A percentile compares a stretch with the other conserved stretches of the same genome.
Conservation (phyloP, 2,888 invertebrate species). For the Drosophila tanythrix region DNA sequence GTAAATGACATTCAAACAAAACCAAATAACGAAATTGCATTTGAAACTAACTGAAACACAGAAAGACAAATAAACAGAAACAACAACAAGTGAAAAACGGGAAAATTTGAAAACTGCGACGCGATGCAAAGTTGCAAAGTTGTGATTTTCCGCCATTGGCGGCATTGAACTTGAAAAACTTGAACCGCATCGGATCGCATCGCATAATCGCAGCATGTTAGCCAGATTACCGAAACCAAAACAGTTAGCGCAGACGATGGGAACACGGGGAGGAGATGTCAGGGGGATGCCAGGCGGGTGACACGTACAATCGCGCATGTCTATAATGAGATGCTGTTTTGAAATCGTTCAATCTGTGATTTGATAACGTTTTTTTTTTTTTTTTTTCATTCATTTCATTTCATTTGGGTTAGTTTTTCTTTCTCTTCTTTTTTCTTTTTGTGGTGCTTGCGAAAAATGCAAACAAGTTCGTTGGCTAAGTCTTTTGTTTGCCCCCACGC, state of each 20-base stretch:
- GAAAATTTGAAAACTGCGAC: constrained; percentile 34
- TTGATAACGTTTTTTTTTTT: constrained; percentile 64
- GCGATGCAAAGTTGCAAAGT: constrained; percentile 39
- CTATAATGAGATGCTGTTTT: constrained; percentile 68
- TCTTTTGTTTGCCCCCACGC: constrained; percentile 69
- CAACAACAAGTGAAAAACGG: constrained; percentile 25
- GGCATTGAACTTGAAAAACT: constrained; percentile 80
- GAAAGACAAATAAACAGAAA: constrained; percentile 10
- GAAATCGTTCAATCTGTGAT: constrained; percentile 67
- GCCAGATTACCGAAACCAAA: background rate
- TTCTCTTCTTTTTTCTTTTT: constrained; percentile 14
- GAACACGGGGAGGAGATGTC: background rate
- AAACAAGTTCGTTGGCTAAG: constrained; percentile 80
- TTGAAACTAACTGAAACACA: constrained; percentile 46
- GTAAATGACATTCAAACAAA: constrained; percentile 38
- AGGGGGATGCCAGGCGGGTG: background rate
- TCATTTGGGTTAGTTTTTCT: background rate
- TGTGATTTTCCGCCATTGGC: constrained; percentile 68
- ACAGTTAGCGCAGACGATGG: constrained; percentile 3
- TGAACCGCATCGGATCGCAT: constrained; percentile 37
- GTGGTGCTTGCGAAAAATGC: constrained; percentile 70
- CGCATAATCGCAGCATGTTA: constrained; percentile 20
- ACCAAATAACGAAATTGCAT: constrained; percentile 79
- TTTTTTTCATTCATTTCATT: constrained; percentile 10
- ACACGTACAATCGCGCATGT: constrained; percentile 27